A percentile compares a stretch with the other conserved stretches of the same genome.
Conservation (phyloP, 2,888 invertebrate genomes). For the Oscheius sp. region DNA sequence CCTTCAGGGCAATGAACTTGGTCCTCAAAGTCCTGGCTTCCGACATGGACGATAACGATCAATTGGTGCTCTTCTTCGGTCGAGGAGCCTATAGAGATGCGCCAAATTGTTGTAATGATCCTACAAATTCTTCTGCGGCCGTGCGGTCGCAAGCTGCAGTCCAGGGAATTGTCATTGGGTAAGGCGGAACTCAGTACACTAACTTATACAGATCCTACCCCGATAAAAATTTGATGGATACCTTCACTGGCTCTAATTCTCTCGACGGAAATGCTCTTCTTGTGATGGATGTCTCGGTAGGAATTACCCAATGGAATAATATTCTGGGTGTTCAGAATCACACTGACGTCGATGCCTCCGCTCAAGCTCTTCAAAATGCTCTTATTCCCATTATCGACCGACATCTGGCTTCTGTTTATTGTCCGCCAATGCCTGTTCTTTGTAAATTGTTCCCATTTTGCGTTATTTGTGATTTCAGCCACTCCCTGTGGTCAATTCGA, state of each 20-base stretch:
- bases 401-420: conserved; percentile 39
- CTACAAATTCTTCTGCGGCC: background rate
- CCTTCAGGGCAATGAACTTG: conserved; percentile 25
- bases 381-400: conserved; percentile 39
- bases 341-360: background rate
- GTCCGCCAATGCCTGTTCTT: conserved; percentile 39
- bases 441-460: conserved; percentile 7
- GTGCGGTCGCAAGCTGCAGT: conserved; percentile 19
- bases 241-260: conserved; percentile 45
- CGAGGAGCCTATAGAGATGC: conserved; percentile 27
- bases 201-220: conserved; percentile 16
- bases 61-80: conserved; percentile 34
- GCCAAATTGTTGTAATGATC: conserved; percentile 31
- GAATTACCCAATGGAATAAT: background rate
- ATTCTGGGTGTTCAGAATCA: background rate
- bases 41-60: conserved; percentile 23
- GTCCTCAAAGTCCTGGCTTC: conserved; percentile 11
- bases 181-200: background rate
- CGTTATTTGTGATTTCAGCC: background rate
- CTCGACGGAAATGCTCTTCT: conserved; percentile 48
- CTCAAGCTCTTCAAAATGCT: conserved; percentile 33
- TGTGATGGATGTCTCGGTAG: conserved; percentile 23
- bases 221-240: conserved; percentile 31
- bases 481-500: conserved; percentile 47
- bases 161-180: conserved; percentile 35